Evolutionary conservation across 2,797 vertebrate genomes (phyloP).

Genomic region (Micropoecilia bifurca): DNA sequence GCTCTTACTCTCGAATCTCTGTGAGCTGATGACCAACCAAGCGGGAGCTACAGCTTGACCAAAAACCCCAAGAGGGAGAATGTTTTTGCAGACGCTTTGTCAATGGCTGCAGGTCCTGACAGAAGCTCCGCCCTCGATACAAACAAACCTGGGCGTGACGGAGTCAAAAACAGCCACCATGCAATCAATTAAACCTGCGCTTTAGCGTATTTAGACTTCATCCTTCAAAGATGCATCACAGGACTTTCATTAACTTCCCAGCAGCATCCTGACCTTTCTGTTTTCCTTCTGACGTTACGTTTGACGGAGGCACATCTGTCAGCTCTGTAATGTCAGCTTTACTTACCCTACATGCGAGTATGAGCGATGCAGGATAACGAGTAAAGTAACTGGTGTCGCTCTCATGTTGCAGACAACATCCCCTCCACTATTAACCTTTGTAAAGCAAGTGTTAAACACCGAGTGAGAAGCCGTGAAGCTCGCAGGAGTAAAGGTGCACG

Average conservation of each 20-base stretch:
- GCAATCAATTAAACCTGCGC: conserved; percentile 25
- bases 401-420: conserved; percentile 22
- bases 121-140: conserved; percentile 24
- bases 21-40: conserved; percentile 48
- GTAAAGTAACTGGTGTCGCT: conserved; percentile 27
- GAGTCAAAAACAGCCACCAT: conserved; percentile 25
- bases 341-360: conserved; percentile 8
- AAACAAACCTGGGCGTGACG: conserved; percentile 9
- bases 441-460: conserved; percentile 29
- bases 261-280: conserved; percentile 45
- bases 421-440: conserved; percentile 21
- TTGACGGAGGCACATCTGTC: conserved; percentile 22
- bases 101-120: conserved; percentile 20
- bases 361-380: conserved; percentile 21
- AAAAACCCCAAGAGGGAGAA: conserved; percentile 28
- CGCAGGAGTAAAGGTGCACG: conserved; percentile 20
- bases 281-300: conserved; percentile 30
- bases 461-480: conserved; percentile 24
- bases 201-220: conserved; percentile 16
- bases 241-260: conserved; percentile 53
- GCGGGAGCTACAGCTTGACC: conserved; percentile 67
- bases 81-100: conserved; percentile 20
- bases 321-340: conserved; percentile 36
- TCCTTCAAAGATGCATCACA: conserved; percentile 17
- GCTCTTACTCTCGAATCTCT: conserved; percentile 44